These are phyloP conservation scores for Pachypeltis micranthus DNA, from an alignment of 1,140 invertebrate species.

Conservation along the genomic window DNA sequence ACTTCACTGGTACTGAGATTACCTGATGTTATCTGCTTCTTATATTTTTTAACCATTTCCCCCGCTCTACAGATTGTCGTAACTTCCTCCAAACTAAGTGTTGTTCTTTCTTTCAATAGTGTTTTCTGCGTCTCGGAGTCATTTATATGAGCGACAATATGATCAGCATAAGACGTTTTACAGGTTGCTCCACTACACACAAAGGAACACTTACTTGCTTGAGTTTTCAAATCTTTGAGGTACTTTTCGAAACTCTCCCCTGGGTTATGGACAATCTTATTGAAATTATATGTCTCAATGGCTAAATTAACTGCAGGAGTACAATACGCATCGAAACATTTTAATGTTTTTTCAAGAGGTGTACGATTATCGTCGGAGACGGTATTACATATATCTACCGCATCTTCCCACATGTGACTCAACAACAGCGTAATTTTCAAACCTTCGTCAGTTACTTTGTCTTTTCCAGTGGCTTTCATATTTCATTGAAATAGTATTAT, in stretches of 20 bases:
- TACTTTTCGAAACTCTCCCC: not conserved
- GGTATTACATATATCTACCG: not conserved
- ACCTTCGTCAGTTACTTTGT: not conserved
- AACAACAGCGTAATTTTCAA: constrained; percentile 1
- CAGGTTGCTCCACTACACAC: not conserved
- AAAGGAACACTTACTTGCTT: not conserved
- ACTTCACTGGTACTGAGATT: not conserved
- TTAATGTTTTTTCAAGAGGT: not conserved
- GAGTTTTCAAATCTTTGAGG: not conserved
- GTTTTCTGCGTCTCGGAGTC: not conserved
- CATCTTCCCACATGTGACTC: constrained; percentile 4
- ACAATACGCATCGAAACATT: not conserved
- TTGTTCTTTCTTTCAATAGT: not conserved
- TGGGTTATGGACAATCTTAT: not conserved
- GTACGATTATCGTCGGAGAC: not conserved
- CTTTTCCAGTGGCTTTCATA: constrained; percentile 3
- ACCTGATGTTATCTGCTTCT: not conserved
- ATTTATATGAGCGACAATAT: not conserved
- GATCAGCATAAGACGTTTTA: not conserved
- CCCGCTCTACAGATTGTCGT: not conserved
- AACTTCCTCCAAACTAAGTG: not conserved
- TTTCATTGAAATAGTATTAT: too few relatives aligned
- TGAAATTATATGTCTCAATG: not conserved
- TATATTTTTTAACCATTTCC: not conserved
- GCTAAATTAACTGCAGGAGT: not conserved